These are phyloP conservation scores for Entosphenus tridentatus DNA, from an alignment of 2,113 vertebrate species.

Conservation along the genomic window DNA sequence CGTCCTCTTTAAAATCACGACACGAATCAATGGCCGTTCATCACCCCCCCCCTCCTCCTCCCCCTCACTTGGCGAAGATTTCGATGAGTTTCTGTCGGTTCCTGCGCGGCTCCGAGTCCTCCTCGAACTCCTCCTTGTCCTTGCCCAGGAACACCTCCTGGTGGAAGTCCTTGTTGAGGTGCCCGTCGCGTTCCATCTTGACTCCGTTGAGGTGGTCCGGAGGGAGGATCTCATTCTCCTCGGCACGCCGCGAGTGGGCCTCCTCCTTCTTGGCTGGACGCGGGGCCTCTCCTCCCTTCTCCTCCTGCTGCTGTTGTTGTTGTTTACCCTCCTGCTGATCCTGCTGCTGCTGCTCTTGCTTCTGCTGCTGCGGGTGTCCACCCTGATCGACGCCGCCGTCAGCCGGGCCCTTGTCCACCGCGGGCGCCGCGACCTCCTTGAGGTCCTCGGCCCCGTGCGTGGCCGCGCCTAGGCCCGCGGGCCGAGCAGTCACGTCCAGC, in stretches of 20 bases:
- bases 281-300: neutral
- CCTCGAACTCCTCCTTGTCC: slow-evolving; percentile 1
- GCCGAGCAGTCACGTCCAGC: neutral
- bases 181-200: neutral
- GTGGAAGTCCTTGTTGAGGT: slow-evolving; percentile 1
- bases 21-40: neutral
- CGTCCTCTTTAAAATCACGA: too few relatives aligned
- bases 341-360: too few relatives aligned
- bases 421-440: too few relatives aligned
- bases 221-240: slow-evolving; percentile 1
- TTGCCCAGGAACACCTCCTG: slow-evolving; percentile 4
- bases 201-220: slow-evolving; percentile 1
- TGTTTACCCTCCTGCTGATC: too few relatives aligned
- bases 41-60: neutral
- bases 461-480: neutral
- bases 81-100: slow-evolving; percentile 1
- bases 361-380: too few relatives aligned
- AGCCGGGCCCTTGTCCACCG: too few relatives aligned
- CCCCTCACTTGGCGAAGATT: slow-evolving; percentile 5
- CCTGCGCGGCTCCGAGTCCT: slow-evolving; percentile 6
- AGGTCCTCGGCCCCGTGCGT: neutral
- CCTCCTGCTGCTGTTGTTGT: neutral
- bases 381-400: too few relatives aligned
- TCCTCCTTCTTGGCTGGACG: neutral
- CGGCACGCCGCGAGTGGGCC: neutral